phyloP scores from a whole-genome alignment of 2,113 vertebrate species.

The Takifugu bimaculatus region DNA sequence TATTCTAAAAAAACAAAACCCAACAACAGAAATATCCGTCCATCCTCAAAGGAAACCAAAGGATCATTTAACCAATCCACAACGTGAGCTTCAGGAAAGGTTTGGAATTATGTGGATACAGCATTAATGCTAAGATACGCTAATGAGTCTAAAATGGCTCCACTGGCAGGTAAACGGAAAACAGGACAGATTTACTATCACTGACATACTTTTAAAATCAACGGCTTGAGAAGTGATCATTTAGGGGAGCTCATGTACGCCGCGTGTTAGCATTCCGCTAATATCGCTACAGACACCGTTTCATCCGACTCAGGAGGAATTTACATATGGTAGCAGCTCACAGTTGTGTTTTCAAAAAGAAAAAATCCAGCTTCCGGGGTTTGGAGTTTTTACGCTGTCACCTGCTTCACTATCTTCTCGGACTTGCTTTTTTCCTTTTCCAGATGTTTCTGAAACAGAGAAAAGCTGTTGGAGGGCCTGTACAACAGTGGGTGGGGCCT shows the following conservation, averaged over 20 bases:
- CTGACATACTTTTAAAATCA: no score
- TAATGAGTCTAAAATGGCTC: no score
- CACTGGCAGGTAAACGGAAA: no score
- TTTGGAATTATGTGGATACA: no score
- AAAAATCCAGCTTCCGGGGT: background rate
- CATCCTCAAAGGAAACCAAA: background rate
- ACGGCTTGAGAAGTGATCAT: no score
- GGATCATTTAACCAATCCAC: no score
- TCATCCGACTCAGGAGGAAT: no score
- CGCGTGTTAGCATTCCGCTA: background rate
- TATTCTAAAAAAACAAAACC: background rate
- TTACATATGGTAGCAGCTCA: background rate
- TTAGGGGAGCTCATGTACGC: background rate
- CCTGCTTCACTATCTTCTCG: slow-evolving; percentile 52
- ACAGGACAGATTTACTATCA: no score
- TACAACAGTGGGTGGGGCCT: background rate
- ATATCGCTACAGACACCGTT: background rate
- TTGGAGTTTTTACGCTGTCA: background rate
- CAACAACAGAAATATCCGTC: background rate
- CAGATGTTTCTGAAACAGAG: slow-evolving; percentile 68
- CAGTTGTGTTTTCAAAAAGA: background rate
- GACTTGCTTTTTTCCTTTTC: slow-evolving; percentile 67
- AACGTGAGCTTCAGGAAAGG: no score
- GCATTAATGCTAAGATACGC: no score
- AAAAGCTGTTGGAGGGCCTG: no score